Base-by-base conservation (phyloP, 2,888 invertebrate genomes). In the Cephus pygmeus region DNA sequence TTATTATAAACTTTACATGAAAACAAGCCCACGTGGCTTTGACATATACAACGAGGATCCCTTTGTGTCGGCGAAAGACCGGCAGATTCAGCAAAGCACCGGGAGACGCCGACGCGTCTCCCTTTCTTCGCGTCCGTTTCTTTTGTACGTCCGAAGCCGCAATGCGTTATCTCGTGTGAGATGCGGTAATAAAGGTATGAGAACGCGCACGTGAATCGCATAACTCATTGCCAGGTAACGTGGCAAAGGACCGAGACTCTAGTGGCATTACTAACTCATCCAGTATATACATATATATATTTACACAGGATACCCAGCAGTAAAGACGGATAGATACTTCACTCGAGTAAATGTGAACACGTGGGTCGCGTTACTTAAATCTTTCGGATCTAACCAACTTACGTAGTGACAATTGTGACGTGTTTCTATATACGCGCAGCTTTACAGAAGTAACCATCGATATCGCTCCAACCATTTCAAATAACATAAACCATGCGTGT, bases 191-290 rank as follows among this genome's bases (percentile, higher is more conserved):
- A 88, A 88, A 89, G 88, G 89, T 89, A 90, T 90, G 90, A 87
- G 90, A 90, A 90, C 87, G 80, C 85, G 87, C 90, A 90, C 89
- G 90, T 90, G 90, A 84, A 85, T 73, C 79, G 73, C 87, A 90
- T 90, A 90, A 89, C 85, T 90, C 90, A 90, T 87, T 82, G 82
- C 79, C 76, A 78, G 75, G 68, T 76, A 73, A n/a, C 36, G 12
- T 34, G 69, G 69, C 35, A 34, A 76, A 69, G 76, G 69, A 68
- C 71, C 12, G 71, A 31, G 71, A 71, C 71, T 31, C 71, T 31
- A 31, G 34, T 71, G 12, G 71, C 31, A 2, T 15, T 31, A 31
- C 71, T 71, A 71, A 71, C 12, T 71, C 34, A 71, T 30, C 15
- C 31, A 6, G 34, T 71, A 34, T 33, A 33, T 30, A 69, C 9